Conservation (phyloP, 37 sponge, comb jelly and placozoan species). For the Halisarca cf. caerulea region DNA sequence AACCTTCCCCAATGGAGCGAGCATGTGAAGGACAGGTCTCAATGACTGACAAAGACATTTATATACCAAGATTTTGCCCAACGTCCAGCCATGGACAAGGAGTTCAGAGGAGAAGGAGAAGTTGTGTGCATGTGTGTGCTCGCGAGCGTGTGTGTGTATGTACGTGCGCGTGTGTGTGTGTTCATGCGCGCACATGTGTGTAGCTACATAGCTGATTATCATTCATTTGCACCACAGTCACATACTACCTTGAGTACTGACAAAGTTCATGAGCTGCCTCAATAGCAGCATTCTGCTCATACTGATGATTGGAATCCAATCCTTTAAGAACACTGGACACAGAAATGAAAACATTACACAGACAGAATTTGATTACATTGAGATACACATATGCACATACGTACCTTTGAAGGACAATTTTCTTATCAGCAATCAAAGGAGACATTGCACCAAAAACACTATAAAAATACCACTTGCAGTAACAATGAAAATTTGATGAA, state of each 20-base stretch:
- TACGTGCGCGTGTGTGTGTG: no score
- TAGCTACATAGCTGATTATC: no score
- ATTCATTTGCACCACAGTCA: no score
- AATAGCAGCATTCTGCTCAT: slow-evolving; percentile 88
- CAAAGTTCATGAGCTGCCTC: slow-evolving; percentile 76
- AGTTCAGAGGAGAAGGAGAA: no score
- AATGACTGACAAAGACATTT: no score
- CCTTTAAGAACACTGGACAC: slow-evolving; percentile 62
- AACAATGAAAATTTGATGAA: neutral
- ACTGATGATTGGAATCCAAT: slow-evolving; percentile 77
- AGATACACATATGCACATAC: neutral
- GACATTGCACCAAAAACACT: slow-evolving; percentile 88
- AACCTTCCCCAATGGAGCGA: no score
- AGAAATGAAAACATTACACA: neutral
- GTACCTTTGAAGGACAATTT: slow-evolving; percentile 89
- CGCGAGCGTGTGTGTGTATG: no score
- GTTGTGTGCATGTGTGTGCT: no score
- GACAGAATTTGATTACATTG: neutral
- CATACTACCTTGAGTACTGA: slow-evolving; percentile 73
- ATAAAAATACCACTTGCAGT: neutral
- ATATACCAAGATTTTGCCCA: no score
- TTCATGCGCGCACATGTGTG: no score
- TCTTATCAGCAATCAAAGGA: slow-evolving; percentile 71
- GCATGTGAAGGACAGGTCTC: no score
- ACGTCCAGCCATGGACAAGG: no score